Evolutionary conservation across 2,797 vertebrate genomes (phyloP).

Genomic region (Morelia viridis): DNA sequence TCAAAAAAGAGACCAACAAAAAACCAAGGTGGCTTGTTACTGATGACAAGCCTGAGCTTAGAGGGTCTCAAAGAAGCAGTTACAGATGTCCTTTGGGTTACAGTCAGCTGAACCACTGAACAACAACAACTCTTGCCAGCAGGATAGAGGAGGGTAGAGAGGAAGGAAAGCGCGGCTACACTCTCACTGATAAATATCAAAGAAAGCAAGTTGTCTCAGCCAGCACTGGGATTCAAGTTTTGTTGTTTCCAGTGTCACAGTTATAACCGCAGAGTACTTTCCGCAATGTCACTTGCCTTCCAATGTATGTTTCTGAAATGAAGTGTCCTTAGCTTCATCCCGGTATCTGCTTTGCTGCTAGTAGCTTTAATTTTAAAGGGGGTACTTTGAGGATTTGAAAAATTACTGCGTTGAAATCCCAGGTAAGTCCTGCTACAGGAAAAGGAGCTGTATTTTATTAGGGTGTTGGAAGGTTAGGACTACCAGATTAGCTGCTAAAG

Average conservation of each 20-base stretch:
- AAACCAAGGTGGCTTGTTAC: background rate
- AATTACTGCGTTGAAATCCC: background rate
- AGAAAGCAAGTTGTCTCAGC: background rate
- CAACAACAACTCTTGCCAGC: background rate
- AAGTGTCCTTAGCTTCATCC: background rate
- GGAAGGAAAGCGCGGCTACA: background rate
- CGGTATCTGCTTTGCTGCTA: background rate
- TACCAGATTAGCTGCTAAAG: background rate
- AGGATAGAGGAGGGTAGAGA: background rate
- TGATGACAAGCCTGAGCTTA: background rate
- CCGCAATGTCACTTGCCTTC: background rate
- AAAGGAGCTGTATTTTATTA: background rate
- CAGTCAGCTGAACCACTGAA: background rate
- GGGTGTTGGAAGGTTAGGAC: background rate
- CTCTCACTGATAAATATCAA: background rate
- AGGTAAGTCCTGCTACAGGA: background rate
- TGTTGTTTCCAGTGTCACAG: background rate
- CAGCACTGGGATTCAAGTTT: background rate
- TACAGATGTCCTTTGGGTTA: background rate
- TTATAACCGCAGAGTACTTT: background rate
- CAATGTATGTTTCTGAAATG: background rate
- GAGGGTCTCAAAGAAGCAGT: background rate
- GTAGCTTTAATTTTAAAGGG: background rate
- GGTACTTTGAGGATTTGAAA: background rate
- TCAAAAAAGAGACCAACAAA: background rate